phyloP scores from a whole-genome alignment of 2,888 invertebrate species.

The Dusona sp. region DNA sequence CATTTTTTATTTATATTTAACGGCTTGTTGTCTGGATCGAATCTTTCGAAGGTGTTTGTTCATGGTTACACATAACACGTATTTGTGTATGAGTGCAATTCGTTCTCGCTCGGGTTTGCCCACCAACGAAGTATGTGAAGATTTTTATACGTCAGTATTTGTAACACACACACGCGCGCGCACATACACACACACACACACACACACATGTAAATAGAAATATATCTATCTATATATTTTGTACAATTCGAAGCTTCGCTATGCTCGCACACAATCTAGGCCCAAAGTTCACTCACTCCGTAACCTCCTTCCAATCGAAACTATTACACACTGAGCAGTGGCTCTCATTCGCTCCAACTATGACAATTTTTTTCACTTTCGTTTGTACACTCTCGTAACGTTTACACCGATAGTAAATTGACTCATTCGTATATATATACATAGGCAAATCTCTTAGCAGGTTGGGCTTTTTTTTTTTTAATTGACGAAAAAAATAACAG shows the following conservation, averaged over 20 bases:
- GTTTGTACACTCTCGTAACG: slow-evolving; percentile 46
- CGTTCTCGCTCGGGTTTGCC: slow-evolving; percentile 26
- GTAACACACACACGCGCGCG: background rate
- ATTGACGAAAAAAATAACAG: background rate
- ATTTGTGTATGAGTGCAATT: slow-evolving; percentile 31
- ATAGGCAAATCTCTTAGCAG: background rate
- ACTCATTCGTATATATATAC: background rate
- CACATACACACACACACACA: background rate
- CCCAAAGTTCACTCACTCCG: slow-evolving; percentile 84
- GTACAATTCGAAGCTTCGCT: slow-evolving; percentile 56
- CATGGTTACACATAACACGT: background rate
- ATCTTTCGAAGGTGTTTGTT: slow-evolving; percentile 7
- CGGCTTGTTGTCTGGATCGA: background rate
- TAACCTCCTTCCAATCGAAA: slow-evolving; percentile 85
- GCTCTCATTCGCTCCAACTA: slow-evolving; percentile 76
- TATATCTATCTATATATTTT: background rate
- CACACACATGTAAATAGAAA: background rate
- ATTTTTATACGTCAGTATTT: slow-evolving; percentile 27
- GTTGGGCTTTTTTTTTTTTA: background rate
- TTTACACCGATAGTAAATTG: slow-evolving; percentile 9
- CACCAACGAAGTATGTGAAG: slow-evolving; percentile 20
- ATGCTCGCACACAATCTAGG: slow-evolving; percentile 77
- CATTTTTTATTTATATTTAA: background rate
- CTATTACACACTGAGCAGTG: slow-evolving; percentile 84
- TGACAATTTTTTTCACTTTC: slow-evolving; percentile 64